phyloP scores from a whole-genome alignment of 30 jellyfish, hydroid and myxozoan genomes.

The Clytia hemisphaerica region DNA sequence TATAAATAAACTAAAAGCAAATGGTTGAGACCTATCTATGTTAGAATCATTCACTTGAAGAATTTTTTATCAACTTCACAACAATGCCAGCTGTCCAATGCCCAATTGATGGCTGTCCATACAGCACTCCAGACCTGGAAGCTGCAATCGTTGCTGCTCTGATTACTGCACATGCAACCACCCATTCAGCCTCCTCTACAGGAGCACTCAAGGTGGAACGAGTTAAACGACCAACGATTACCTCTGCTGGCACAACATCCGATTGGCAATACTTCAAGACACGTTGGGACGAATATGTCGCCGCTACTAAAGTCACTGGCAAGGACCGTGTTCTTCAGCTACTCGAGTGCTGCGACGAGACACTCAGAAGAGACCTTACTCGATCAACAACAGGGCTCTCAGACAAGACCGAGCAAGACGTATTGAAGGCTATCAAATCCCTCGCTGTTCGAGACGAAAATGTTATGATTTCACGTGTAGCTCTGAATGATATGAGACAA shows the following conservation, averaged over 20 bases:
- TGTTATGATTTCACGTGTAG: background rate
- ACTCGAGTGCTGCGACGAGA: background rate
- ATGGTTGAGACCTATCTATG: background rate
- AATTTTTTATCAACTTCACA: background rate
- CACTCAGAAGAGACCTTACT: too few species aligned
- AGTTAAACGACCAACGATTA: background rate
- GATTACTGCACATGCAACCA: background rate
- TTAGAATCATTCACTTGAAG: background rate
- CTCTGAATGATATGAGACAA: background rate
- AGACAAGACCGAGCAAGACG: too few species aligned
- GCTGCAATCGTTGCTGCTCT: background rate
- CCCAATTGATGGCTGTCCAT: background rate
- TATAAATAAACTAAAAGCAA: too few species aligned
- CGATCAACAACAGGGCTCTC: too few species aligned
- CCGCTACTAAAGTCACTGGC: slow-evolving; percentile 8
- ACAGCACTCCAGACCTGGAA: background rate
- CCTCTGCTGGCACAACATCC: background rate
- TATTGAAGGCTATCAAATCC: background rate
- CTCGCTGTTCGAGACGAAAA: background rate
- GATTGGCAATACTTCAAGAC: slow-evolving; percentile 5
- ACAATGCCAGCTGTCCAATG: background rate
- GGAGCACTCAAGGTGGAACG: background rate
- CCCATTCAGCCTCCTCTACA: background rate
- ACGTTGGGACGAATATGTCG: slow-evolving; percentile 3
- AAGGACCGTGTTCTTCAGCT: background rate